Conservation (phyloP, 2,113 vertebrate genomes). For the Lampris megalopsis region DNA sequence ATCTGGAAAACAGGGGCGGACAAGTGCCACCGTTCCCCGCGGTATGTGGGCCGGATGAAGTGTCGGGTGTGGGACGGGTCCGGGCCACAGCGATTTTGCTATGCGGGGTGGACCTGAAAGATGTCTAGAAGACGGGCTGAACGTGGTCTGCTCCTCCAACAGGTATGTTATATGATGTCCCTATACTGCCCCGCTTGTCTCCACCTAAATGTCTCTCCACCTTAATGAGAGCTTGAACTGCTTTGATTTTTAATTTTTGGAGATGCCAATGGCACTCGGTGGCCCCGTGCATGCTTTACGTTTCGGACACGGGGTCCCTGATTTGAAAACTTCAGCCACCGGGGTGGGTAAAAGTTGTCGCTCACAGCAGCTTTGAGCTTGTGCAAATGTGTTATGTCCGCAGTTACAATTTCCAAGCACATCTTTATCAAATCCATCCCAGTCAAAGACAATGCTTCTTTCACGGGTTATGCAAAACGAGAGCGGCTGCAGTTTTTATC, state of each 20-base stretch:
- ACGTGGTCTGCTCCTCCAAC: conserved; percentile 14
- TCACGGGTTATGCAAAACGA: conserved; percentile 13
- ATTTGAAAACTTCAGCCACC: conserved; percentile 5
- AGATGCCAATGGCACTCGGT: not conserved
- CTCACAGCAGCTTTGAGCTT: conserved; percentile 11
- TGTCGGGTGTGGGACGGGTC: no score
- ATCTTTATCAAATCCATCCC: conserved; percentile 51
- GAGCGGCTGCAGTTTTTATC: conserved; percentile 27
- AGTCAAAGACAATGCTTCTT: conserved; percentile 42
- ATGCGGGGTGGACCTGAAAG: not conserved
- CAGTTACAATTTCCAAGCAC: conserved; percentile 3
- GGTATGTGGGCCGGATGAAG: no score
- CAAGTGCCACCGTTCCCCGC: no score
- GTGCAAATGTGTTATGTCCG: conserved; percentile 38
- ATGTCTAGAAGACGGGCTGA: conserved; percentile 7
- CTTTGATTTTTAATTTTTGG: conserved; percentile 20
- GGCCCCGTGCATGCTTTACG: not conserved
- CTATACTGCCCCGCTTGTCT: not conserved
- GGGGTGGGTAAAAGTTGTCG: conserved; percentile 12
- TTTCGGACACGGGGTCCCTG: not conserved
- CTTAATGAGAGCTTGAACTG: not conserved
- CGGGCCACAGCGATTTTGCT: no score
- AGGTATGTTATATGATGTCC: conserved; percentile 26
- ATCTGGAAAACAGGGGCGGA: no score
- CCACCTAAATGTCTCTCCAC: not conserved